Base-by-base conservation (phyloP, 2,888 invertebrate genomes). In the Platycnemis pennipes region DNA sequence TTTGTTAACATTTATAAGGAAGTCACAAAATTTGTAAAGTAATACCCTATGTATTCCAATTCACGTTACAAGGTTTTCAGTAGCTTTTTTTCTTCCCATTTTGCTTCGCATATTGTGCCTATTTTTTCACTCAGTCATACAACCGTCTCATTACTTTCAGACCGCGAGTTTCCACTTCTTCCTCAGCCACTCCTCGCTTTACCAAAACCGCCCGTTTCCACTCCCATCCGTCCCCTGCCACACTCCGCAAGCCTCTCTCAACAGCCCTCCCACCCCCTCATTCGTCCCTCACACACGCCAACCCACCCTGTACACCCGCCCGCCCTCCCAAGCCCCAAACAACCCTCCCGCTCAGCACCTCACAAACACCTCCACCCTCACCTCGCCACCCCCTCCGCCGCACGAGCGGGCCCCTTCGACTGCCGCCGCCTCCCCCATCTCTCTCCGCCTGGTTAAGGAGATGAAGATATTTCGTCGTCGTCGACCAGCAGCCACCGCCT, bases 181-280 rank as follows among this genome's bases (percentile, higher is more conserved):
- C 63, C 91, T 91, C 63, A 42, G 22, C 46, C 63, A 56, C 91
- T 56, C 63, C 53, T 1, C 26, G 11, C 87, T 87, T 86, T 42
- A 26, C 86, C 86, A 56, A 89, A 89, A 89, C 89, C 89, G 89
- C 89, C 49, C 56, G 56, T 56, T 53, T 19, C 89, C 16, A 44
- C 44, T 42, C 63, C 0, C 63, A 11, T n/a, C 46, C 46, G 8
- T n/a, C 87, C 87, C 46, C 37, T 37, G 26, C 42, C 42, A 42
- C 42, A 11, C 86, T 86, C 86, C 8, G 1, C 19, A 2, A 5
- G 3, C 86, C 44, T 31, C 7, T 13, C 1, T n/a, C 86, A 22
- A 13, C 63, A 3, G 26, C 53, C 19, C 53, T 53, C 53, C 63
- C n/a, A 63, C 63, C 22, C 63, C 22, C 63, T n/a, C n/a, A 7